phyloP scores from a whole-genome alignment of 2,888 invertebrate genomes.

The Clitarchus hookeri region DNA sequence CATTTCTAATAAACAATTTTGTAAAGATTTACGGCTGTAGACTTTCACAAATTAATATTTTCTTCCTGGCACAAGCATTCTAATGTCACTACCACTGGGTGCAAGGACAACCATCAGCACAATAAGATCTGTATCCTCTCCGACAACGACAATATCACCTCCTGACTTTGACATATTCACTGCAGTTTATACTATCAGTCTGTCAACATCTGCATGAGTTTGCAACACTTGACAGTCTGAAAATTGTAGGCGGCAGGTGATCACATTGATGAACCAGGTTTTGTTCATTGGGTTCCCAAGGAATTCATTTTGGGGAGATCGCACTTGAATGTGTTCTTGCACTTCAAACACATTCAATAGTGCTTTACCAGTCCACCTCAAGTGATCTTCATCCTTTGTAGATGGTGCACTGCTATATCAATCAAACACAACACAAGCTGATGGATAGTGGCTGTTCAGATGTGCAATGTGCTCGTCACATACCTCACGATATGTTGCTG shows the following conservation, averaged over 20 bases:
- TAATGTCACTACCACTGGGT: not conserved
- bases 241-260: not conserved
- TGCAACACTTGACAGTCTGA: not conserved
- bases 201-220: not conserved
- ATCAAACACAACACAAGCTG: not conserved
- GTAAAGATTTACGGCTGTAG: not conserved
- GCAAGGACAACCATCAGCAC: not conserved
- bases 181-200: not conserved
- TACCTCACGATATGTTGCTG: not conserved
- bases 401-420: not conserved
- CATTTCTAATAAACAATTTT: not conserved
- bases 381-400: not conserved
- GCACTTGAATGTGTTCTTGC: not conserved
- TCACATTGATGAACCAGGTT: not conserved
- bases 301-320: not conserved
- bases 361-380: not conserved
- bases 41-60: not conserved
- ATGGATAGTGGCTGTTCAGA: not conserved
- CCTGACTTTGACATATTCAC: not conserved
- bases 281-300: not conserved
- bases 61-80: not conserved
- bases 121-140: not conserved
- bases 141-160: not conserved
- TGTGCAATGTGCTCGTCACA: not conserved
- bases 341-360: not conserved